Conservation (phyloP, 2,113 vertebrate genomes). For the Oenanthe oenanthe region DNA sequence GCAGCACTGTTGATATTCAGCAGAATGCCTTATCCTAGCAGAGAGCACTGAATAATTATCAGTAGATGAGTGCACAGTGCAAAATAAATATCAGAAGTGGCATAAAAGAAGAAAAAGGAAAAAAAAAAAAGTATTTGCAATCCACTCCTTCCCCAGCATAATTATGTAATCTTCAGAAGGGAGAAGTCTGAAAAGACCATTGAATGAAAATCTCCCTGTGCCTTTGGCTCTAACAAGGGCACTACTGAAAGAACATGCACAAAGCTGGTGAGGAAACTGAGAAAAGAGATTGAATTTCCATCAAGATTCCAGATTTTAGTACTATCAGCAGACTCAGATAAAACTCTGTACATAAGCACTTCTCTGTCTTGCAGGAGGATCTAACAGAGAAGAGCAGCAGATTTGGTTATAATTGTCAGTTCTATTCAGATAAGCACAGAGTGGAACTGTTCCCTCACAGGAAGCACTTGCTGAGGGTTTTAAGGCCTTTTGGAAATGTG, state of each 20-base stretch:
- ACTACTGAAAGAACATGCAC: background rate
- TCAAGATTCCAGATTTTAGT: slow-evolving; percentile 53
- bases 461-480: slow-evolving; percentile 22
- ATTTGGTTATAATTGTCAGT: slow-evolving; percentile 40
- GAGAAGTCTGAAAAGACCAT: background rate
- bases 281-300: slow-evolving; percentile 56
- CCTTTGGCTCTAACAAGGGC: slow-evolving; percentile 4
- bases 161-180: background rate
- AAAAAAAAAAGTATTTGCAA: background rate
- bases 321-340: slow-evolving; percentile 57
- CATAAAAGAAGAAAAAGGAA: background rate
- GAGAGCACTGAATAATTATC: slow-evolving; percentile 31
- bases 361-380: slow-evolving; percentile 29
- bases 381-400: slow-evolving; percentile 35
- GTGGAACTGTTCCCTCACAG: background rate
- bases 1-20: slow-evolving; percentile 28
- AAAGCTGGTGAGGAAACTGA: slow-evolving; percentile 8
- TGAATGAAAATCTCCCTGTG: background rate
- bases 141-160: background rate
- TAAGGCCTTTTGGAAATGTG: slow-evolving; percentile 41
- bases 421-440: slow-evolving; percentile 33
- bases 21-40: slow-evolving; percentile 14
- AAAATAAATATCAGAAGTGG: slow-evolving; percentile 48
- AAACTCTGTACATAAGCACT: slow-evolving; percentile 53
- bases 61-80: background rate